Evolutionary conservation across 2,888 invertebrate genomes (phyloP).

Genomic region (Standfussiana lucernea): DNA sequence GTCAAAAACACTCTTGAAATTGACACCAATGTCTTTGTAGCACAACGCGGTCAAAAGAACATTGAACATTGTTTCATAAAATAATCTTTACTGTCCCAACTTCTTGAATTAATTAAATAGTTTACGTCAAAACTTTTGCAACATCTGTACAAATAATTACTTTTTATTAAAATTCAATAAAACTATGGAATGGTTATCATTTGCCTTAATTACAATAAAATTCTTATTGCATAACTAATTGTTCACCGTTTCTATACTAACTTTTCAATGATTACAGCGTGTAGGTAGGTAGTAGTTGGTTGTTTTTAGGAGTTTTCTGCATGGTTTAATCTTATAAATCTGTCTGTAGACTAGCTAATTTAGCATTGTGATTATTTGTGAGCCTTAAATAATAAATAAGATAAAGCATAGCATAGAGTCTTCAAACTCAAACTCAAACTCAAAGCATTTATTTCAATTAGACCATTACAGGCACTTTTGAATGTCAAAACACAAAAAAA

Average conservation of each 20-base stretch:
- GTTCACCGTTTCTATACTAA: too few relatives aligned
- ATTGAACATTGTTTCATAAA: neutral
- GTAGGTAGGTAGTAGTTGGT: neutral
- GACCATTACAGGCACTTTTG: too few relatives aligned
- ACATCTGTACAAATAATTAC: conserved; percentile 39
- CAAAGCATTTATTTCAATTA: too few relatives aligned
- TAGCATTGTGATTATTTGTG: neutral
- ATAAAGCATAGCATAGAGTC: too few relatives aligned
- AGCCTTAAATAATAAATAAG: too few relatives aligned
- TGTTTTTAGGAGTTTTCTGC: neutral
- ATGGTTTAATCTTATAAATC: neutral
- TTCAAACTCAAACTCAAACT: too few relatives aligned
- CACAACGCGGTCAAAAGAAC: neutral
- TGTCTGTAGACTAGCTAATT: neutral
- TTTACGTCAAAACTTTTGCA: conserved; percentile 12
- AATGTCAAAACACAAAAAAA: too few relatives aligned
- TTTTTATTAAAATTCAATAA: conserved; percentile 22
- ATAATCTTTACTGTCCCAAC: conserved; percentile 4
- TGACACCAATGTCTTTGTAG: neutral
- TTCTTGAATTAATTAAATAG: conserved; percentile 31
- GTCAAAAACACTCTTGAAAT: neutral
- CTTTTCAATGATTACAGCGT: neutral
- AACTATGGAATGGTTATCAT: conserved; percentile 11
- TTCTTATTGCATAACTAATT: too few relatives aligned
- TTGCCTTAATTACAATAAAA: neutral